Evolutionary conservation across 1,140 invertebrate species (phyloP), one percentile per base, ranked within the genome.

Genomic region (Drepana arcuata): DNA sequence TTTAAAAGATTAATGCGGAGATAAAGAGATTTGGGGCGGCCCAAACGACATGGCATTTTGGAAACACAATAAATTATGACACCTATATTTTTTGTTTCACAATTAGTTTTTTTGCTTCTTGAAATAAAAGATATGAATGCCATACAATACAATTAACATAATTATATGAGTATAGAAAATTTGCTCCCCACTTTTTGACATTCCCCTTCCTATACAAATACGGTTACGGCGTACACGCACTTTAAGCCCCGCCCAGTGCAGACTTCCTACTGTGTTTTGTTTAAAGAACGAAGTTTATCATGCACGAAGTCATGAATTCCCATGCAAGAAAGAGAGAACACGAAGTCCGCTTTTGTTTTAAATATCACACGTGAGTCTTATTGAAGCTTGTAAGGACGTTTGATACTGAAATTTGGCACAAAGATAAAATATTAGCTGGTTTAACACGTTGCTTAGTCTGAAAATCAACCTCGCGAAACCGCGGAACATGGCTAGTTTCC

Each of bases 1-100:
- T 74, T 67, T 60, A 64, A 77, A 63, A 82, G 74, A 82, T 82
- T 78, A 77, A 79, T 72, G 58, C 54, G 10, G 42, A 65, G 78
- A 82, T 79, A 81, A 74, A 78, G 61, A 61, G 65, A 79, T 79
- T 73, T 74, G 64, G 63, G 64, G 44, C 59, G 55, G 40, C 41
- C 50, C 53, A 59, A 62, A 54, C 49, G 41, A 46, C 53, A 39
- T 42, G 65, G 59, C 62, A 66, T 67, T 74, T 66, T 58, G 38
- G 55, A 55, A 57, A 64, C 49, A 73, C 64, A 54, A 73, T 75
- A 75, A 75, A 78, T 71, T 74, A 57, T 74, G 55, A 75, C 69
- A 72, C 64, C 71, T 74, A 34, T 14, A 13, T 16, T 34, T 34
- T 29, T 34, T 45, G 18, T 35, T 37, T 11, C 25, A 30, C 16